Percentiles rank a stretch among this genome's conserved stretches.
Conservation (phyloP, 2,888 invertebrate genomes). For the Eupithecia subfuscata region DNA sequence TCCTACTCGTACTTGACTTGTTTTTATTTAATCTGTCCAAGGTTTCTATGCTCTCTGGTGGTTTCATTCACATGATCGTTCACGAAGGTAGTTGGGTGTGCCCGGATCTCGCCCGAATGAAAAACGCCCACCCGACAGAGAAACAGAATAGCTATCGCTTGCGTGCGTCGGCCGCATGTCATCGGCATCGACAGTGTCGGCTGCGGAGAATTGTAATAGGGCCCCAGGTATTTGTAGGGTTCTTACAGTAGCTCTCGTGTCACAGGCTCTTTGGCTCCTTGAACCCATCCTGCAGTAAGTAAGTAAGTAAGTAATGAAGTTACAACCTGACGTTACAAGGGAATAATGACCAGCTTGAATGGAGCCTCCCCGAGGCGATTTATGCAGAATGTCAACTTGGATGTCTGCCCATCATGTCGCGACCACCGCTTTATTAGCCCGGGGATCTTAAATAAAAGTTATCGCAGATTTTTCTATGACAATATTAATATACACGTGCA, state of each 20-base stretch:
- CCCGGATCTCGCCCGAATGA: no score
- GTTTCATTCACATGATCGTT: no score
- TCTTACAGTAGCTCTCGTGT: not conserved
- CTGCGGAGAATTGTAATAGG: no score
- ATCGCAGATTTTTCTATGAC: not conserved
- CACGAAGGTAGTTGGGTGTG: no score
- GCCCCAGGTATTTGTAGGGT: not conserved
- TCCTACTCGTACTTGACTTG: no score
- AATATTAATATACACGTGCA: not conserved
- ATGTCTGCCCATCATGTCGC: not conserved
- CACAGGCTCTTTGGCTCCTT: not conserved
- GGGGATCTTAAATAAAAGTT: not conserved
- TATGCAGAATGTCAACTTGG: not conserved
- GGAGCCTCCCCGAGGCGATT: not conserved
- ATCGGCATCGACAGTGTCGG: no score
- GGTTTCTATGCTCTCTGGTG: no score
- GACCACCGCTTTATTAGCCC: conserved; percentile 6
- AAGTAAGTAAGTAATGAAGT: not conserved
- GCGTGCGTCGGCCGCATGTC: no score
- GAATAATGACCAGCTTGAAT: conserved; percentile 25
- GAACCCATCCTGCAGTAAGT: not conserved
- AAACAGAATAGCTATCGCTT: no score
- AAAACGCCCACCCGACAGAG: no score
- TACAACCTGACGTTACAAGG: conserved; percentile 4
- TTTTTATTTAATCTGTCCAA: no score